Evolutionary conservation across 2,888 invertebrate species (phyloP).

Genomic region (Thereva nobilitata): DNA sequence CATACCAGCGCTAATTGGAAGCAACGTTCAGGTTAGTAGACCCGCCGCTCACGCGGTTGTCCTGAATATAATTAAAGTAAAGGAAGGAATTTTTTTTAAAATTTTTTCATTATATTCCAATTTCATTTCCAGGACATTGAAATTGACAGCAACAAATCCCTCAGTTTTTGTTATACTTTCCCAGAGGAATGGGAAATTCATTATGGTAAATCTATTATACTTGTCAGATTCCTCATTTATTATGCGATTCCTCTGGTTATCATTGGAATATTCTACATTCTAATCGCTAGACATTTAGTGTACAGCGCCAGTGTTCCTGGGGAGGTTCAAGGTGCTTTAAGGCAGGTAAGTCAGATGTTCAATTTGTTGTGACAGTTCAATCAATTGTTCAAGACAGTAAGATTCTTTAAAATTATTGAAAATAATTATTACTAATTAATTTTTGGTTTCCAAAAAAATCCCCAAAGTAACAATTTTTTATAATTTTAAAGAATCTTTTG

Average conservation of each 20-base stretch:
- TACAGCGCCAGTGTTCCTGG: conserved; percentile 81
- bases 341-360: conserved; percentile 58
- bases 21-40: conserved; percentile 61
- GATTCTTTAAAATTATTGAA: too few relatives aligned
- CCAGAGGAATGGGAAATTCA: conserved; percentile 69
- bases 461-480: too few relatives aligned
- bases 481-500: too few relatives aligned
- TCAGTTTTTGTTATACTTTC: conserved; percentile 75
- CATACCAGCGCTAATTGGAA: conserved; percentile 75
- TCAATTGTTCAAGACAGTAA: too few relatives aligned
- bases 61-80: background rate
- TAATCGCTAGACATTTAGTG: conserved; percentile 86
- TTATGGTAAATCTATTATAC: conserved; percentile 70
- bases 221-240: conserved; percentile 73
- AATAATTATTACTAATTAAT: too few relatives aligned
- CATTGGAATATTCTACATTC: conserved; percentile 82
- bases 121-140: conserved; percentile 45
- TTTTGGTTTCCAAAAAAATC: too few relatives aligned
- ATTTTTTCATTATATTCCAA: background rate
- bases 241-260: conserved; percentile 84
- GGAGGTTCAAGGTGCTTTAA: conserved; percentile 74
- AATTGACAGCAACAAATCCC: conserved; percentile 53
- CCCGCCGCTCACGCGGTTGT: background rate
- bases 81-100: background rate
- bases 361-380: background rate